Base-by-base conservation (phyloP, 2,113 vertebrate species). In the Siniperca knerii region DNA sequence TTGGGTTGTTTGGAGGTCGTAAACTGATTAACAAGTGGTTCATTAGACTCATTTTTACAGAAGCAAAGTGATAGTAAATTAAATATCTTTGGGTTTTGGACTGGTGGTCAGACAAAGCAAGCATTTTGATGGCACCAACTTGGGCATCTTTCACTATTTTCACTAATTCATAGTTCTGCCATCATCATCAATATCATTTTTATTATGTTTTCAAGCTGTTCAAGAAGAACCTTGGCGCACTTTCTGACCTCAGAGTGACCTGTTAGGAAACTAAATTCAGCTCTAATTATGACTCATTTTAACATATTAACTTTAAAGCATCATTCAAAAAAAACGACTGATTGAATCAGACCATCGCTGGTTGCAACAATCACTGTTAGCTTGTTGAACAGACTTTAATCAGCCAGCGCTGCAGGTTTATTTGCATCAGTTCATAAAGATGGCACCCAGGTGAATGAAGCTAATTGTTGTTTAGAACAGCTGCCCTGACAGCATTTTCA, bases 351-450 rank as follows among this genome's bases (percentile, higher is more conserved):
- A 83, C 74, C 75, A 62, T 75, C 73, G 11, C 68, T 18, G 75
- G 58, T 79, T 69, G 20, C 81, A 71, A 35, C 67, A 13, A 67
- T 61, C 84, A 57, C 57, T 8, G 84, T 69, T 68, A 52, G 79
- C 84, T 89, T 90, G 85, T 90, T 78, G 89, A 90, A 85, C 90
- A 91, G 90, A 94, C 85, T 90, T 91, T 90, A 92, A 93, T 94
- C 92, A 94, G 92, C 83, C 88, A 44, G 83, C 93, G 71, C 93
- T 79, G 93, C 92, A 79, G 91, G 90, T 90, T 92, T 84, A 82
- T 87, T 88, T 86, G 86, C 89, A 79, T 82, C 82, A 25, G 57
- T 89, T 87, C 88, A 91, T 92, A 81, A 92, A 87, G 92, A 94
- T 86, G 89, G 91, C 88, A 90, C 92, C 93, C 93, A 88, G 88